A percentile compares a stretch with the other conserved stretches of the same genome.
Evolutionary conservation across 1,140 invertebrate genomes (phyloP).

Genomic region (Lepidurus packardi): DNA sequence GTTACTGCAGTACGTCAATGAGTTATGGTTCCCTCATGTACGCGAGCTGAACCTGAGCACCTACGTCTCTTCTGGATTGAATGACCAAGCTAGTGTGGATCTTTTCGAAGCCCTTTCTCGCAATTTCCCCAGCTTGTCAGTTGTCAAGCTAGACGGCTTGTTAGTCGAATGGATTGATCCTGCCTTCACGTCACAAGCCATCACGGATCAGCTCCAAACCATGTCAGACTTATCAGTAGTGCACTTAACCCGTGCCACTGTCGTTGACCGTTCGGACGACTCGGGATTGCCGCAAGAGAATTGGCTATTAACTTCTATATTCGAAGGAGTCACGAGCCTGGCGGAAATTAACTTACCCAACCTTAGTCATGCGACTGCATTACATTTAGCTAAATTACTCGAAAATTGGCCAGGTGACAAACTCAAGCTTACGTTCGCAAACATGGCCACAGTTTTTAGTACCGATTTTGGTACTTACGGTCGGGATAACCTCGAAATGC

Average conservation of each 20-base stretch:
- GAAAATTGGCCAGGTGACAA: not conserved
- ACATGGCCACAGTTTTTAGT: not conserved
- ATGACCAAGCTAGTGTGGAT: slow-evolving; percentile 4
- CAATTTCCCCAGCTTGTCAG: not conserved
- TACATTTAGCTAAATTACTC: not conserved
- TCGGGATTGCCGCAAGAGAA: not conserved
- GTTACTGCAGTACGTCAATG: not conserved
- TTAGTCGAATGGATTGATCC: not conserved
- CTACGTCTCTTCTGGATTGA: not conserved
- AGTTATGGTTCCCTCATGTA: not conserved
- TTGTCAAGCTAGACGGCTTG: not conserved
- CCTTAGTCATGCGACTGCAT: not conserved
- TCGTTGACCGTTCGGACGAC: not conserved
- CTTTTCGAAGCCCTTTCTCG: not conserved
- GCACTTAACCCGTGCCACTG: not conserved
- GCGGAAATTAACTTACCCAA: slow-evolving; percentile 2
- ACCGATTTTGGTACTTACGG: not conserved
- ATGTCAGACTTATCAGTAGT: not conserved
- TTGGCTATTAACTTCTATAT: slow-evolving; percentile 15
- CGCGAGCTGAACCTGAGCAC: not conserved
- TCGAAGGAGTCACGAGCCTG: not conserved
- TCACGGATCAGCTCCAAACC: not conserved
- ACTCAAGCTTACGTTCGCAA: not conserved
- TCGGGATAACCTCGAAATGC: not conserved
- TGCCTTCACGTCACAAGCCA: not conserved